Percentiles rank a stretch among this genome's conserved stretches.
Conservation (phyloP, 2,113 vertebrate genomes). For the Carettochelys insculpta region DNA sequence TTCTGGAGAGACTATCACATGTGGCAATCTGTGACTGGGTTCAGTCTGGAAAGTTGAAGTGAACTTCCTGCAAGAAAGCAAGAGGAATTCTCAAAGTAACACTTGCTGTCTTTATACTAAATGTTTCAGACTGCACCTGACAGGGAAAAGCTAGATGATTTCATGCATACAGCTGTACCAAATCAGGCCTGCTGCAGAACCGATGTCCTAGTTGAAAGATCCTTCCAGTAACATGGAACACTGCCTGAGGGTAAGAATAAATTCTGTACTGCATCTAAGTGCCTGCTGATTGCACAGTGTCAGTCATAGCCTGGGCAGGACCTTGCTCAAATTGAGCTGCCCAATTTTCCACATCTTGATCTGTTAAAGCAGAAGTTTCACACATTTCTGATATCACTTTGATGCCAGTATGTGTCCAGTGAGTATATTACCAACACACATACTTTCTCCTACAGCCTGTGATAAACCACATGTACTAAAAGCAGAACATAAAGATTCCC, state of each 20-base stretch:
- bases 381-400: not conserved
- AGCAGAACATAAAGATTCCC: not conserved
- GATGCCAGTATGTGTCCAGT: not conserved
- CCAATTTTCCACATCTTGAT: not conserved
- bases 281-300: not conserved
- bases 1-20: not conserved
- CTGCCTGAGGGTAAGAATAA: not conserved
- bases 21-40: not conserved
- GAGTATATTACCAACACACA: not conserved
- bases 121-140: not conserved
- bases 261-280: not conserved
- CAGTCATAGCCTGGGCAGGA: not conserved
- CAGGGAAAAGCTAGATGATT: not conserved
- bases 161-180: not conserved
- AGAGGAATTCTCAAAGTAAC: not conserved
- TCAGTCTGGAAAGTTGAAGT: not conserved
- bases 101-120: not conserved
- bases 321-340: not conserved
- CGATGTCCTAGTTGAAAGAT: not conserved
- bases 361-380: not conserved
- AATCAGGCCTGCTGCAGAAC: not conserved
- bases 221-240: not conserved
- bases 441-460: not conserved
- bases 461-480: not conserved
- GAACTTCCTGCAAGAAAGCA: no score